These are phyloP conservation scores for Labeo calbasu DNA, from an alignment of 2,797 vertebrate genomes.

Conservation along the genomic window DNA sequence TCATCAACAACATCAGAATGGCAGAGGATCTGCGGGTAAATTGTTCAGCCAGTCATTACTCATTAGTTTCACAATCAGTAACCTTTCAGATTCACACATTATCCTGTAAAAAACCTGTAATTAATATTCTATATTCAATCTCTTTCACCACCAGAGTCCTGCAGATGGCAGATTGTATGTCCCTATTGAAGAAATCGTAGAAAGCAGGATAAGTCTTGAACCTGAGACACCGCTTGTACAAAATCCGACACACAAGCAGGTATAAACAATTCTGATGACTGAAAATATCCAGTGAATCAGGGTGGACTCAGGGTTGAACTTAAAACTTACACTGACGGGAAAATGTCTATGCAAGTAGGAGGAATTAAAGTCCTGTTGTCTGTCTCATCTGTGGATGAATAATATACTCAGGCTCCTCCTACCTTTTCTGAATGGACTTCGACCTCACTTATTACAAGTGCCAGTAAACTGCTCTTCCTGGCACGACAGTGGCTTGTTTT, in stretches of 20 bases:
- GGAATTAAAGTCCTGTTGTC: background rate
- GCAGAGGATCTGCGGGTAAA: background rate
- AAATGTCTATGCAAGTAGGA: background rate
- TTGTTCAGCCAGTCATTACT: background rate
- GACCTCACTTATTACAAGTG: background rate
- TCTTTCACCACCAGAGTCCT: background rate
- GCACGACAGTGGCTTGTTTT: background rate
- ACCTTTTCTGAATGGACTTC: background rate
- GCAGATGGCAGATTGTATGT: background rate
- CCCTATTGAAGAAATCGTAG: background rate
- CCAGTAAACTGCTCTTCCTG: constrained; percentile 15
- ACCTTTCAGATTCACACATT: background rate
- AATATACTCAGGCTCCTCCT: background rate
- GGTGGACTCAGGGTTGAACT: background rate
- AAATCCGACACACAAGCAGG: background rate
- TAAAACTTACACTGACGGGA: background rate
- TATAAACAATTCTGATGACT: background rate
- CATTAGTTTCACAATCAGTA: background rate
- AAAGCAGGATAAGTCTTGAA: background rate
- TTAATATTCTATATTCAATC: background rate
- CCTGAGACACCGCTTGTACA: background rate
- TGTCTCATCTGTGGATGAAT: background rate
- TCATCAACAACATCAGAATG: constrained; percentile 5
- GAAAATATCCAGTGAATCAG: background rate
- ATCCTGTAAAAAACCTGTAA: background rate